Evolutionary conservation across 2,113 vertebrate species (phyloP).

Genomic region (Ifrita kowaldi): DNA sequence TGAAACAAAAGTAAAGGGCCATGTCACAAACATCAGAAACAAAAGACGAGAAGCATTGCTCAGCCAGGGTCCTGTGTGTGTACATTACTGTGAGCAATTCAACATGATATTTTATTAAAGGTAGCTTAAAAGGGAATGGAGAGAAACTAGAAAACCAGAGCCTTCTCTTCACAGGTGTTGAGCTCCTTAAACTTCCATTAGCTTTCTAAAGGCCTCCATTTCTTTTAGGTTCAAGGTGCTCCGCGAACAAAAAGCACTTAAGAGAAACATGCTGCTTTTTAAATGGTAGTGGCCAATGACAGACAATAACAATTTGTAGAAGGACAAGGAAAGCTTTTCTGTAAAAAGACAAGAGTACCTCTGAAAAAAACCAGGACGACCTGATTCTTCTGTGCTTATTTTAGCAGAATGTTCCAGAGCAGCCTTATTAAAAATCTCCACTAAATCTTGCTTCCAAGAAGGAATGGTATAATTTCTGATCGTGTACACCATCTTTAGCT

Average conservation of each 20-base stretch:
- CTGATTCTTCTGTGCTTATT: constrained; percentile 25
- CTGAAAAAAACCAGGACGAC: not conserved
- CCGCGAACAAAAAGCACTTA: constrained; percentile 23
- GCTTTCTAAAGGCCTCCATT: constrained; percentile 4
- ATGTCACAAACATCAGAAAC: not conserved
- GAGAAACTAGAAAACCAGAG: not conserved
- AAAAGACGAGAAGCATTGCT: not conserved
- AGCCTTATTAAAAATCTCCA: not conserved
- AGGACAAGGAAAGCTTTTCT: constrained; percentile 1
- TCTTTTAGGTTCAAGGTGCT: constrained; percentile 23
- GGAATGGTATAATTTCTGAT: not conserved
- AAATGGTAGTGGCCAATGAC: not conserved
- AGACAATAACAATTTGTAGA: not conserved
- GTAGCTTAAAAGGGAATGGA: not conserved
- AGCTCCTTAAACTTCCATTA: constrained; percentile 25
- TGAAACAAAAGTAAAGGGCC: not conserved
- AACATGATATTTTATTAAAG: not conserved
- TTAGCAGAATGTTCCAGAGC: not conserved
- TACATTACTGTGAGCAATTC: not conserved
- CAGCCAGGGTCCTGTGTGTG: not conserved
- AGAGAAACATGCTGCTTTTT: not conserved
- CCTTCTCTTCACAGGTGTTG: not conserved
- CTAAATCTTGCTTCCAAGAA: not conserved
- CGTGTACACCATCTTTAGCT: constrained; percentile 22
- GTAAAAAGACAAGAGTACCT: not conserved